Conservation (phyloP, 2,113 vertebrate species). For the Pseudorectes ferrugineus region DNA sequence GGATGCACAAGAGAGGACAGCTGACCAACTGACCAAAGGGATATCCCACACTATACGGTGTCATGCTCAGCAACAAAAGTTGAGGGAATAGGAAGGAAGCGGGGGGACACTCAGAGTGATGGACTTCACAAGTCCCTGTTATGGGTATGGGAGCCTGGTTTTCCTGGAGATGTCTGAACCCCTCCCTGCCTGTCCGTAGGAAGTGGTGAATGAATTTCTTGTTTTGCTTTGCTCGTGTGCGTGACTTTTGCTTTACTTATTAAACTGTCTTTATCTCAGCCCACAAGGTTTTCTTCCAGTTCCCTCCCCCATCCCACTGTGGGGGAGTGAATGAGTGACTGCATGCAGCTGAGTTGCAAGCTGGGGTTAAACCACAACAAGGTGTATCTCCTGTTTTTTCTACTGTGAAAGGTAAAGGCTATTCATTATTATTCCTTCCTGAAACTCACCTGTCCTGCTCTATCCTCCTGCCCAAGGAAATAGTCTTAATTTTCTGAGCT, state of each 20-base stretch:
- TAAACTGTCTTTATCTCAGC: not conserved
- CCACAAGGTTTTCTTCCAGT: not conserved
- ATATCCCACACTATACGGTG: not conserved
- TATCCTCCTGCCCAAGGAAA: not conserved
- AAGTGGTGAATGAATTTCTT: not conserved
- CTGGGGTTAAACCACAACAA: not conserved
- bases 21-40: not conserved
- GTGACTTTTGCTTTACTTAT: not conserved
- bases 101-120: not conserved
- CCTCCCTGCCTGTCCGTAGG: not conserved
- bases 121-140: not conserved
- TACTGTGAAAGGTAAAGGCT: not conserved
- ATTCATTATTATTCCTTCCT: not conserved
- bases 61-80: not conserved
- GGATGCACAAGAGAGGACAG: not conserved
- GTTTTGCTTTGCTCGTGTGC: not conserved
- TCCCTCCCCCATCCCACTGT: not conserved
- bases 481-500: not conserved
- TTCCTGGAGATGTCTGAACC: not conserved
- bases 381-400: not conserved
- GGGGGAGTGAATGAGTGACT: not conserved
- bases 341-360: not conserved
- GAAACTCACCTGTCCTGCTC: not conserved
- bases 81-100: not conserved
- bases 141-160: fast-evolving